Evolutionary conservation across 1,140 invertebrate species (phyloP), one percentile per base, ranked within the genome.

Genomic region (Homarus americanus): DNA sequence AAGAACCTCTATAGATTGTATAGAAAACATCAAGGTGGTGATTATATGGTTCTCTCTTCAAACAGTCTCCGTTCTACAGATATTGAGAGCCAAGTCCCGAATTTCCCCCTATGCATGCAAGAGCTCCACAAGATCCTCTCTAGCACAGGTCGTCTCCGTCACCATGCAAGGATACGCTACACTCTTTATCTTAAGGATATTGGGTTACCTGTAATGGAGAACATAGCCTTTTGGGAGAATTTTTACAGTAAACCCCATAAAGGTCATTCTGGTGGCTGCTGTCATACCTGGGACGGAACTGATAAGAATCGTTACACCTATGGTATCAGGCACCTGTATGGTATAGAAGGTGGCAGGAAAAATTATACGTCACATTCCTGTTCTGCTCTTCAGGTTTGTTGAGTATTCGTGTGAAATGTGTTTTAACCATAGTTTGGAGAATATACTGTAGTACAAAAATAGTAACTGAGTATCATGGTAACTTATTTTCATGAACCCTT

Each of bases 291-390:
- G 96, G 94, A 95, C 88, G 95, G 95, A 76, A 95, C 96, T 94
- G 95, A 95, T 82, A 95, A 94, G 66, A 96, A 96, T 93, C 96
- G 96, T 94, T 90, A 90, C 49, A 93, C 96, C 5, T 97, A 97
- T 94, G 96, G 96, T 82, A 96, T 97, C 87, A 94, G 96, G 87
- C 96, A 97, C 93, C 94, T 97, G 93, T 97, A 96, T 94, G 96
- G 96, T 1, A 94, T 96, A 63, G 96, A 96, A 94, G 96, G 96
- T n/a, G 94, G 94, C 9, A 94, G 94, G 89, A 96, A 94, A 93
- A 95, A 95, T 93, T 97, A 97, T 88, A 94, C 93, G 63, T 95
- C 95, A 38, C 95, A 95, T 82, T 94, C 93, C 89, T 97, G 96
- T 93, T 87, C 93, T 15, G 91, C 93, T 40, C 95, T 96, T 72